phyloP scores from a whole-genome alignment of 2,888 invertebrate species.

The Clunio marinus region DNA sequence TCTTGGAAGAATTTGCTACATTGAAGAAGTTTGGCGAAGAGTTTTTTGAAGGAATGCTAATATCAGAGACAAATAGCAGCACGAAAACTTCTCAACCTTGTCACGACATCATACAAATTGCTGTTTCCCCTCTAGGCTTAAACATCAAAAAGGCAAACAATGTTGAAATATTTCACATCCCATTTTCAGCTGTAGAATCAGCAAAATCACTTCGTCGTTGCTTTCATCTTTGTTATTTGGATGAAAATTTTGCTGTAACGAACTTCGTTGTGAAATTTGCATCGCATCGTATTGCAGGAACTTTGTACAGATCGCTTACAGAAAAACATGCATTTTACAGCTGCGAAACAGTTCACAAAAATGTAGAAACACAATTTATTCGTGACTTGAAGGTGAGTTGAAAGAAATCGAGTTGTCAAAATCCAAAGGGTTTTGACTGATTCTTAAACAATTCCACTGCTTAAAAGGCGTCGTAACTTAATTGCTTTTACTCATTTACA shows the following conservation, averaged over 20 bases:
- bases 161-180: conserved; percentile 65
- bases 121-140: conserved; percentile 80
- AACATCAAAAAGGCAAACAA: conserved; percentile 64
- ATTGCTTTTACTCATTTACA: no score
- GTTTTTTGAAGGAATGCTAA: conserved; percentile 66
- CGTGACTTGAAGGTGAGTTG: conserved; percentile 70
- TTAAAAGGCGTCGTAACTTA: no score
- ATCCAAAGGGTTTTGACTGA: no score
- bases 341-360: conserved; percentile 83
- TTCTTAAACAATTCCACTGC: no score
- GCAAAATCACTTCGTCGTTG: conserved; percentile 70
- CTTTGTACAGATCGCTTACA: conserved; percentile 78
- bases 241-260: conserved; percentile 62
- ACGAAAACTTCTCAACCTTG: conserved; percentile 8
- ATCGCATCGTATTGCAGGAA: conserved; percentile 75
- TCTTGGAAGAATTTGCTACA: conserved; percentile 74
- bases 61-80: background rate
- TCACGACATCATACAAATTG: conserved; percentile 52
- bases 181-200: conserved; percentile 75
- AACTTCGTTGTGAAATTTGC: conserved; percentile 74
- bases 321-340: conserved; percentile 91
- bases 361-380: conserved; percentile 84
- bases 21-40: conserved; percentile 81
- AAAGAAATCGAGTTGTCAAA: no score
- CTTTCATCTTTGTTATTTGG: conserved; percentile 71